Percentiles rank a stretch among this genome's conserved stretches.
Evolutionary conservation across 2,888 invertebrate species (phyloP).

Genomic region (Nomada ruficornis): DNA sequence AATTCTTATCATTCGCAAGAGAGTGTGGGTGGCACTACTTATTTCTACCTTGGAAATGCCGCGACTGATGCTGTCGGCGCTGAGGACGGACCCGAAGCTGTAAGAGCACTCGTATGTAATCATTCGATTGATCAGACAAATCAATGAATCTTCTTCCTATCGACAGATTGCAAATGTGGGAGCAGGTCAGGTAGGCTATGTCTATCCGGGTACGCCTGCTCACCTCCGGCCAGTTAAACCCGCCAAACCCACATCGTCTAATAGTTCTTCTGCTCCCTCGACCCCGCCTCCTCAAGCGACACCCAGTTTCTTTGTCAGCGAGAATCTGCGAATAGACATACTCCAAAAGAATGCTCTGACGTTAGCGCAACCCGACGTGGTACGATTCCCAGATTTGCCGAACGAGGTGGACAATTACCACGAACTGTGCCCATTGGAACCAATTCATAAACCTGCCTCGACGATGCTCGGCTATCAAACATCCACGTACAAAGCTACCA

Average conservation of each 20-base stretch:
- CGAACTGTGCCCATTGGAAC: constrained; percentile 94
- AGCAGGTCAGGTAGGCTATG: constrained; percentile 83
- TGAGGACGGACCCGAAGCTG: constrained; percentile 79
- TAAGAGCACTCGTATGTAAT: constrained; percentile 57
- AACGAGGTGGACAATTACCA: constrained; percentile 96
- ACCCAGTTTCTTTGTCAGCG: constrained; percentile 92
- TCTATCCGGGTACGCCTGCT: constrained; percentile 88
- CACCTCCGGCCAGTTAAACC: constrained; percentile 86
- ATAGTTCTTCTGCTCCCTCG: constrained; percentile 79
- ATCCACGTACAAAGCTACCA: constrained; percentile 95
- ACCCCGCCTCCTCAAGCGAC: constrained; percentile 79
- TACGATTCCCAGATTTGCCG: constrained; percentile 90
- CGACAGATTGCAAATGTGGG: constrained; percentile 75
- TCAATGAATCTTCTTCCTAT: neutral
- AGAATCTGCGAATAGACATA: constrained; percentile 92
- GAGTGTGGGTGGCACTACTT: constrained; percentile 97
- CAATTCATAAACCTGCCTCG: constrained; percentile 88
- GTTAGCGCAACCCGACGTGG: constrained; percentile 90
- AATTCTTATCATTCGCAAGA: constrained; percentile 87
- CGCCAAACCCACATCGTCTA: constrained; percentile 82
- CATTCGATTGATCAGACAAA: neutral
- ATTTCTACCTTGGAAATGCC: constrained; percentile 91
- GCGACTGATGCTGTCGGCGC: constrained; percentile 75
- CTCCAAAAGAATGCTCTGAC: constrained; percentile 90
- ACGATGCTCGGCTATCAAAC: constrained; percentile 90